A percentile compares a stretch with the other conserved stretches of the same genome.
Conservation (phyloP, 1,140 invertebrate genomes). For the Nebria ingens region DNA sequence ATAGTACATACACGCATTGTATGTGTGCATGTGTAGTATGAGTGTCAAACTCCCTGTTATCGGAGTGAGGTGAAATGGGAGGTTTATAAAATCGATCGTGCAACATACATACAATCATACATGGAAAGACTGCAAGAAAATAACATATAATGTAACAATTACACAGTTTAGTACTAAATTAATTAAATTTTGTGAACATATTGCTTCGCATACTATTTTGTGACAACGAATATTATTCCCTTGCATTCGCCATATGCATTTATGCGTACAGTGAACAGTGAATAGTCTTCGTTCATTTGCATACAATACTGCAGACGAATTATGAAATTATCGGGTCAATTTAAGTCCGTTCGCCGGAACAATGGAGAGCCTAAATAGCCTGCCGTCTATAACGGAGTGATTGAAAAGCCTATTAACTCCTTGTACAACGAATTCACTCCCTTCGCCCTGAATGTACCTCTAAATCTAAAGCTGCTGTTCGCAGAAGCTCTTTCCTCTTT, state of each 20-base stretch:
- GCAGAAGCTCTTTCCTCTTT: neutral
- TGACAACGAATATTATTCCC: no score
- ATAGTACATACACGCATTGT: no score
- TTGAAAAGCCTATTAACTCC: neutral
- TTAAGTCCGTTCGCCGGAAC: neutral
- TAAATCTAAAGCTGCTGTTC: no score
- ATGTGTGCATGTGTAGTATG: neutral
- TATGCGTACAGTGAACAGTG: no score
- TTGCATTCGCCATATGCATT: no score
- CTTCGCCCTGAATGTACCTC: neutral
- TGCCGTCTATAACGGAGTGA: neutral
- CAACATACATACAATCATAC: neutral
- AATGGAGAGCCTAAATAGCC: neutral
- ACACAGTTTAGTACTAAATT: neutral
- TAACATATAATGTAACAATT: no score
- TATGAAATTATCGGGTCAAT: constrained; percentile 7
- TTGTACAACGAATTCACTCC: neutral
- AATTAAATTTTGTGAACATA: no score
- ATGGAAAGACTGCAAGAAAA: neutral
- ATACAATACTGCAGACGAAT: constrained; percentile 1
- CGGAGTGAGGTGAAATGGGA: neutral
- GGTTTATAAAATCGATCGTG: neutral
- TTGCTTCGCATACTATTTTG: no score
- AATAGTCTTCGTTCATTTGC: neutral
- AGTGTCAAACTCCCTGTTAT: neutral